A percentile compares a stretch with the other conserved stretches of the same genome.
phyloP scores from a whole-genome alignment of 1,140 invertebrate genomes.

The Rhopalosiphum padi region DNA sequence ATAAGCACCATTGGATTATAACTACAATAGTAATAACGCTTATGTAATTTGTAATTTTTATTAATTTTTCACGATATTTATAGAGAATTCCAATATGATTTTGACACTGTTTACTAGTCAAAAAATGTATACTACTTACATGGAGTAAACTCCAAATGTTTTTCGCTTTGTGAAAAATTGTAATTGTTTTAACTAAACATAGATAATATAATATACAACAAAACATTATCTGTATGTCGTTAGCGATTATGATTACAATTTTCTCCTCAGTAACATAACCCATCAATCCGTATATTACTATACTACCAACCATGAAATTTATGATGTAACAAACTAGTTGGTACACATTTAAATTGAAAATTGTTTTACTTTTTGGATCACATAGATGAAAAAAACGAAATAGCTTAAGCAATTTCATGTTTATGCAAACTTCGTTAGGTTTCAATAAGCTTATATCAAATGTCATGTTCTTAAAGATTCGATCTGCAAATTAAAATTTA shows the following conservation, averaged over 20 bases:
- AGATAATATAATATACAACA: not conserved
- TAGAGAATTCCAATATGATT: not conserved
- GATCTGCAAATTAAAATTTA: not conserved
- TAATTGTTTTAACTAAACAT: not conserved
- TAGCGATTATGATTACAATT: not conserved
- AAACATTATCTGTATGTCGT: not conserved
- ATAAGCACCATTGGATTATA: too few species aligned
- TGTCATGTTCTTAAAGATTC: not conserved
- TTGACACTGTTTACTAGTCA: not conserved
- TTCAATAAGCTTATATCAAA: not conserved
- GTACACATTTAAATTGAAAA: not conserved
- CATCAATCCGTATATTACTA: not conserved
- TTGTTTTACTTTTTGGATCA: not conserved
- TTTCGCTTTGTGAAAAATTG: not conserved
- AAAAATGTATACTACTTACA: not conserved
- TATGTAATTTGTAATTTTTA: not conserved
- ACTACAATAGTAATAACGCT: too few species aligned
- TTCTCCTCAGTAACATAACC: not conserved
- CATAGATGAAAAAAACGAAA: not conserved
- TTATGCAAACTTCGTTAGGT: not conserved
- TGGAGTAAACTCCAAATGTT: not conserved
- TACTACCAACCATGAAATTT: not conserved
- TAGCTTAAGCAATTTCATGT: not conserved
- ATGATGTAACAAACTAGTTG: not conserved
- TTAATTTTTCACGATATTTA: not conserved